Conservation (phyloP, 2,888 invertebrate genomes). For the Cataglyphis rosenhaueri region DNA sequence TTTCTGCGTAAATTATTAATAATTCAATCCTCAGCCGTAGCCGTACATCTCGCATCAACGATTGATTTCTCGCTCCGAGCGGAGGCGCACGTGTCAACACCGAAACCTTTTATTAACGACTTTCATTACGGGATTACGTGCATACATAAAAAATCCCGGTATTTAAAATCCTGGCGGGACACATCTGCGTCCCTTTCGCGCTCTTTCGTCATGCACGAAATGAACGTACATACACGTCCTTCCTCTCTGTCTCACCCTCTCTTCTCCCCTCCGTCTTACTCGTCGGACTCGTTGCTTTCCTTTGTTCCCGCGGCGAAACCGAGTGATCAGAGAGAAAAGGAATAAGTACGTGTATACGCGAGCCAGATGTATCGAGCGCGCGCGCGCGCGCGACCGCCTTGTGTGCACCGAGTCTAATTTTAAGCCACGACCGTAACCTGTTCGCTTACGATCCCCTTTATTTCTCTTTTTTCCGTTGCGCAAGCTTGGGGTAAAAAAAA, state of each 20-base stretch:
- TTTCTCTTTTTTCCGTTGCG: conserved; percentile 1
- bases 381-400: neutral
- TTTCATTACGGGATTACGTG: conserved; percentile 43
- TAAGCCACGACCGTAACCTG: conserved; percentile 52
- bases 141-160: conserved; percentile 36
- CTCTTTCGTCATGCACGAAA: conserved; percentile 54
- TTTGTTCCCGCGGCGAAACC: conserved; percentile 47
- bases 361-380: conserved; percentile 30
- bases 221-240: conserved; percentile 20
- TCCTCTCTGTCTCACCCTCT: neutral
- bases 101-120: conserved; percentile 50
- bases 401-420: conserved; percentile 41
- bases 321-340: conserved; percentile 20
- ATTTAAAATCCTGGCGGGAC: conserved; percentile 8
- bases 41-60: neutral
- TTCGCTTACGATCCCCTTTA: conserved; percentile 44
- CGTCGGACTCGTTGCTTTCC: conserved; percentile 48
- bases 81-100: conserved; percentile 27
- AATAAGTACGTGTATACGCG: conserved; percentile 15
- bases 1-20: neutral
- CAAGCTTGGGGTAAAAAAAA: neutral
- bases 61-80: neutral
- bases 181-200: conserved; percentile 48
- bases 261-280: conserved; percentile 27
- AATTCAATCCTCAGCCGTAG: neutral